Percentiles rank a stretch among this genome's conserved stretches.
phyloP scores from a whole-genome alignment of 2,113 vertebrate species.

The Papio anubis region DNA sequence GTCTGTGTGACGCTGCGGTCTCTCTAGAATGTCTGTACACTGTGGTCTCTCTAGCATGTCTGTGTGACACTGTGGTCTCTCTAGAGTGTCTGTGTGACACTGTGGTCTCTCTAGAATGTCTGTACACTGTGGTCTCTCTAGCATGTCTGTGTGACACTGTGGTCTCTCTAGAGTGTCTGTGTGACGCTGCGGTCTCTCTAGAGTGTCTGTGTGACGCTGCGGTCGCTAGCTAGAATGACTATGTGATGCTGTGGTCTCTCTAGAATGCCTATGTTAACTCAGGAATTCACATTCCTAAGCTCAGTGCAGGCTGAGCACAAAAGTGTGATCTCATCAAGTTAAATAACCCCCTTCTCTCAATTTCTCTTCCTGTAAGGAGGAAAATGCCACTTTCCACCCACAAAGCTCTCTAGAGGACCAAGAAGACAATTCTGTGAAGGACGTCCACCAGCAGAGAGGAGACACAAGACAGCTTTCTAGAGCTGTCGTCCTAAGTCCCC shows the following conservation, averaged over 20 bases:
- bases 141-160: accelerated
- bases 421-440: background rate
- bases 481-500: background rate
- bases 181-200: too few species aligned
- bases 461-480: accelerated
- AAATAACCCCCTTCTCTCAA: background rate
- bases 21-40: accelerated
- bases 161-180: accelerated
- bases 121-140: accelerated
- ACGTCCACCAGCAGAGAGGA: background rate
- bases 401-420: background rate
- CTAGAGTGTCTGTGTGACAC: too few species aligned
- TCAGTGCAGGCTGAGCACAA: background rate
- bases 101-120: too few species aligned
- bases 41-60: too few species aligned
- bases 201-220: too few species aligned
- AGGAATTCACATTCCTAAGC: background rate
- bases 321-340: background rate
- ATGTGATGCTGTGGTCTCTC: too few species aligned
- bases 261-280: background rate
- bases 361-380: background rate
- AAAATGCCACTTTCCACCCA: background rate
- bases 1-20: too few species aligned
- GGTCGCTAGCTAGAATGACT: background rate
- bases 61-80: background rate